phyloP scores from a whole-genome alignment of 2,113 vertebrate genomes.

The Trogon surrucura region DNA sequence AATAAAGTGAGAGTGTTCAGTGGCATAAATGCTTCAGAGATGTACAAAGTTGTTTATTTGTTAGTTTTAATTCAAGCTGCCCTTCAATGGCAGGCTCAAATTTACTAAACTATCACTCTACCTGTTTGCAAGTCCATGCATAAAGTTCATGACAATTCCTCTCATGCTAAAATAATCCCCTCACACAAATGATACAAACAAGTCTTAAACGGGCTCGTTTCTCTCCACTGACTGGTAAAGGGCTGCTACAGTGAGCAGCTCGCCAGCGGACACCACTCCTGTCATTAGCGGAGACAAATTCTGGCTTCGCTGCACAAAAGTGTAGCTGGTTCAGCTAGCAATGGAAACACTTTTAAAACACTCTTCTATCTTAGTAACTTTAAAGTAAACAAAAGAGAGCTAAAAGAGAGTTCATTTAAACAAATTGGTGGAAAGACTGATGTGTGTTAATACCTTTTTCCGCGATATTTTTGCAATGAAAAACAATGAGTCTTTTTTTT shows the following conservation, averaged over 20 bases:
- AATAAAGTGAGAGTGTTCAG: background rate
- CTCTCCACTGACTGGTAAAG: background rate
- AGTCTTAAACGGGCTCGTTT: background rate
- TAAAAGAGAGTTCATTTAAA: background rate
- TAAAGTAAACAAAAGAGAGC: background rate
- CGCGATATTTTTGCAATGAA: background rate
- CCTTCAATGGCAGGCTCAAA: background rate
- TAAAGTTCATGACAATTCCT: background rate
- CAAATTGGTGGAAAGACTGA: background rate
- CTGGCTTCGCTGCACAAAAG: background rate
- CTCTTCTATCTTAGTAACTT: background rate
- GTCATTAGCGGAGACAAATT: rapidly evolving
- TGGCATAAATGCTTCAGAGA: background rate
- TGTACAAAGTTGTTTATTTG: background rate
- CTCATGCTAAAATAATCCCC: background rate
- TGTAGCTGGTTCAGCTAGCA: background rate
- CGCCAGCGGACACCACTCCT: background rate
- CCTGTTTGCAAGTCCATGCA: background rate
- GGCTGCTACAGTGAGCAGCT: background rate
- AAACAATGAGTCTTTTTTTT: background rate
- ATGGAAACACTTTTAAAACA: background rate
- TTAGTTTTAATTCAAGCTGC: background rate
- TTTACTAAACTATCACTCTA: background rate
- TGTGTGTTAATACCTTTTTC: background rate
- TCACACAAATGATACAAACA: background rate